Base-by-base conservation (phyloP, 2,797 vertebrate species). In the Allobates femoralis region DNA sequence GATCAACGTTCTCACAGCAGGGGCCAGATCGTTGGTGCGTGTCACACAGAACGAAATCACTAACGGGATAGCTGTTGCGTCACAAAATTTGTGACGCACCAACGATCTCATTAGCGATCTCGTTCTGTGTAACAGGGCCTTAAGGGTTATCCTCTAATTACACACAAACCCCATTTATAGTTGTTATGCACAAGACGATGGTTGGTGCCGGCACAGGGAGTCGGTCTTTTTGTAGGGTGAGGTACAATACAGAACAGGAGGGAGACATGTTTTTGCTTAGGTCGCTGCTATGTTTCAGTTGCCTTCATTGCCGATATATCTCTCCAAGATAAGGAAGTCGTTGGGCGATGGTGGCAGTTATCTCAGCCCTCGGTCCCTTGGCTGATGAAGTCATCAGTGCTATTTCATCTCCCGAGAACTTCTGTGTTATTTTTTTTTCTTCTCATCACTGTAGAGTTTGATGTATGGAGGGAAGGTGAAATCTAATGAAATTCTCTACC, bases 391-490 rank as follows among this genome's bases (percentile, higher is more conserved):
- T 71, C 56, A 62, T 51, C 77, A 23, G 34, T 41, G 11, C 85
- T 41, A 28, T 71, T 46, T 50, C 50, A 28, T 79, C 73, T 77
- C 80, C 78, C 60, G 83, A 58, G 19, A 12, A 66, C 80, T 53
- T 87, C 3, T 26, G 23, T 83, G 73, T 60, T 21, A 53, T 85
- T 64, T 62, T 34, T 66, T 53, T 41, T 76, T 56, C 64, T 76
- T 56, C 64, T 79, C 86, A 51, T 79, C 81, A 62, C 30, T 60
- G 81, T 6, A 5, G 55, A 62, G 81, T 28, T 79, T 87, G 86
- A 87, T 87, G 78, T 73, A 87, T 87, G 76, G 53, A 55, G 66
- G 75, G 64, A 73, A 64, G 67, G 86, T 80, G 81, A 66, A 84
- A 0, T 18, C 82, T 30, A 18, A 46, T 55, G 4, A 85, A 89